phyloP scores from a whole-genome alignment of 2,797 vertebrate genomes.

The Lutjanus argentimaculatus region DNA sequence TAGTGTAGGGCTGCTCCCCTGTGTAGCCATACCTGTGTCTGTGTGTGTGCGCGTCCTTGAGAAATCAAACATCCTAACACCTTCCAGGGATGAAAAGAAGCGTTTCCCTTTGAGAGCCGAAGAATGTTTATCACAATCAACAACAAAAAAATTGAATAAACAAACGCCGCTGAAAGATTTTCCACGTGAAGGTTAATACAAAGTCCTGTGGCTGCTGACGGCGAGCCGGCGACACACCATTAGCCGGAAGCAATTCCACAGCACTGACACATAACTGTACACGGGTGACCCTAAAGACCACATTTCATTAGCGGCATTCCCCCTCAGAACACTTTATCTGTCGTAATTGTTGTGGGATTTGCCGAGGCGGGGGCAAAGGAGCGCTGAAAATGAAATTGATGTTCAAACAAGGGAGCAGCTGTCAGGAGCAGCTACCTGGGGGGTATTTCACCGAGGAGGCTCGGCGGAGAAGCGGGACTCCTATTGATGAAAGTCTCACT shows the following conservation, averaged over 20 bases:
- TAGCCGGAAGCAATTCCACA: conserved; percentile 53
- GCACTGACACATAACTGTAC: conserved; percentile 60
- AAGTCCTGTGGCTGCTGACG: conserved; percentile 30
- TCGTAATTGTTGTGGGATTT: conserved; percentile 80
- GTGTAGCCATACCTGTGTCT: not conserved
- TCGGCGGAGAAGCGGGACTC: conserved; percentile 15
- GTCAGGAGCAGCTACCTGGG: conserved; percentile 73
- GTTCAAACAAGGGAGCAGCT: conserved; percentile 79
- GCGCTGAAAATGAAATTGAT: conserved; percentile 79
- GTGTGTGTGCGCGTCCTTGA: conserved; percentile 11
- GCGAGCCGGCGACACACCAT: conserved; percentile 43
- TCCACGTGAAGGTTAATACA: conserved; percentile 20
- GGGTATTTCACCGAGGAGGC: conserved; percentile 37
- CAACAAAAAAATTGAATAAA: conserved; percentile 2
- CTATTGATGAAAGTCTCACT: conserved; percentile 55
- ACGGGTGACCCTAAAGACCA: conserved; percentile 60
- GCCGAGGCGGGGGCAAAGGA: conserved; percentile 61
- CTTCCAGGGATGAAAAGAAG: conserved; percentile 5
- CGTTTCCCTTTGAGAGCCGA: conserved; percentile 6
- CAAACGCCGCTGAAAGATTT: not conserved
- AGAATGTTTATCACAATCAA: conserved; percentile 16
- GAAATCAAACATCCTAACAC: not conserved
- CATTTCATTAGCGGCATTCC: conserved; percentile 75
- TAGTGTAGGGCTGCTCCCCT: not conserved
- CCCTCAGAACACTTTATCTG: conserved; percentile 68